Conservation (phyloP, 2,888 invertebrate genomes). For the Epirrhoe tristata region DNA sequence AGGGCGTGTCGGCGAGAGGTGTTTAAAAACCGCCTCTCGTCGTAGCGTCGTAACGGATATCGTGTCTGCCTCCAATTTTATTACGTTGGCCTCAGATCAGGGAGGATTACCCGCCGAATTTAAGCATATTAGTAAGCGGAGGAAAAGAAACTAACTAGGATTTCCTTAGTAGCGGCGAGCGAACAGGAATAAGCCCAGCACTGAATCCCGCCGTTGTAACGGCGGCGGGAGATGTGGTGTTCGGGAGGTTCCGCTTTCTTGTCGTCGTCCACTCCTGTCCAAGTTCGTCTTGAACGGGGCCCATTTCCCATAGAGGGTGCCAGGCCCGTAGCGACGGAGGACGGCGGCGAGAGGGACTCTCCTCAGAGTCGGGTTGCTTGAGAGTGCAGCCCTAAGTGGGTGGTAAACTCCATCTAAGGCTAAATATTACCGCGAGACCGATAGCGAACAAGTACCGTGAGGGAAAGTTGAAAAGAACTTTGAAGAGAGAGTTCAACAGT, state of each 20-base stretch:
- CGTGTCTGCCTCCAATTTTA: slow-evolving; percentile 17
- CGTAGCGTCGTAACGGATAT: background rate
- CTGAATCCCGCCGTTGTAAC: too few species aligned
- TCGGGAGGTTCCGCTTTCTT: slow-evolving; percentile 72
- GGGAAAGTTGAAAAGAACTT: slow-evolving; percentile 90
- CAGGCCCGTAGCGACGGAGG: slow-evolving; percentile 78
- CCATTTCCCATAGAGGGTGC: slow-evolving; percentile 84
- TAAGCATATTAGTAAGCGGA: slow-evolving; percentile 14
- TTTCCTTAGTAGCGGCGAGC: slow-evolving; percentile 57
- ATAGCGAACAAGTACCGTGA: slow-evolving; percentile 89
- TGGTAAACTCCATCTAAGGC: slow-evolving; percentile 86
- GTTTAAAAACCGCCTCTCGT: too few species aligned
- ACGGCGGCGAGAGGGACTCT: slow-evolving; percentile 60
- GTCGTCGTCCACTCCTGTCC: slow-evolving; percentile 53
- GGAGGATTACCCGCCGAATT: slow-evolving; percentile 27
- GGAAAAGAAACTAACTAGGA: slow-evolving; percentile 12
- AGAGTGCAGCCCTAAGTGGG: slow-evolving; percentile 86
- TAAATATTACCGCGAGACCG: slow-evolving; percentile 87
- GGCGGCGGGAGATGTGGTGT: slow-evolving; percentile 68
- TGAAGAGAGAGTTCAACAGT: slow-evolving; percentile 86
- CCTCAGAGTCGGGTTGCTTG: slow-evolving; percentile 84
- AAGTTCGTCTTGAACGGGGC: slow-evolving; percentile 84
- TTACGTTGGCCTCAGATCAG: slow-evolving; percentile 72
- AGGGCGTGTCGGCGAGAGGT: too few species aligned
- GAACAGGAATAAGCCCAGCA: slow-evolving; percentile 53